Percentiles rank a stretch among this genome's conserved stretches.
These are phyloP conservation scores for Megaleporinus macrocephalus DNA, from an alignment of 2,113 vertebrate genomes.

Conservation along the genomic window DNA sequence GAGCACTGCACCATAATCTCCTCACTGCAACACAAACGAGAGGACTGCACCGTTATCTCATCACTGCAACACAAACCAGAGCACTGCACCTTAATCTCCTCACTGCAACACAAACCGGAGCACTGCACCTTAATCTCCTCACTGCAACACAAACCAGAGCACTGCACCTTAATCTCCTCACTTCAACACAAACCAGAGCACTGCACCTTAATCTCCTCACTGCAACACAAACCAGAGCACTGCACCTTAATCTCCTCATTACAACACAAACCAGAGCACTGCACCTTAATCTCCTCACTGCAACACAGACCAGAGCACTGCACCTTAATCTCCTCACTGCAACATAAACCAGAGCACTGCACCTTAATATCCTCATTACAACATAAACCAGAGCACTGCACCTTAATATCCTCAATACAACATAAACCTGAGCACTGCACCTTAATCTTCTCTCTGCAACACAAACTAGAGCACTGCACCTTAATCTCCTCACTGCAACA, in stretches of 20 bases:
- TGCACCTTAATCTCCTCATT: not conserved
- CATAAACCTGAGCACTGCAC: not conserved
- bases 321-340: slow-evolving; percentile 81
- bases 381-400: not conserved
- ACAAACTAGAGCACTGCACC: slow-evolving; percentile 2
- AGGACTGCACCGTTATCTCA: too few relatives aligned
- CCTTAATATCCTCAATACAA: not conserved
- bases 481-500: slow-evolving; percentile 7
- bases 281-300: not conserved
- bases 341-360: slow-evolving; percentile 40
- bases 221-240: too few relatives aligned
- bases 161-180: not conserved
- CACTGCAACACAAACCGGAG: too few relatives aligned
- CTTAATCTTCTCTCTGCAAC: not conserved
- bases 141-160: slow-evolving; percentile 64
- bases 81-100: too few relatives aligned
- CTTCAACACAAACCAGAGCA: too few relatives aligned
- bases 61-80: too few relatives aligned
- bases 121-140: slow-evolving; percentile 46
- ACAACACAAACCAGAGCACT: not conserved
- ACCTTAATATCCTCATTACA: not conserved
- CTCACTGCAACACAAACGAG: too few relatives aligned
- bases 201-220: too few relatives aligned
- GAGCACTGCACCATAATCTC: too few relatives aligned
- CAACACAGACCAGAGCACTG: slow-evolving; percentile 1